Evolutionary conservation across 2,888 invertebrate species (phyloP).

Genomic region (Platycheirus rosarum): DNA sequence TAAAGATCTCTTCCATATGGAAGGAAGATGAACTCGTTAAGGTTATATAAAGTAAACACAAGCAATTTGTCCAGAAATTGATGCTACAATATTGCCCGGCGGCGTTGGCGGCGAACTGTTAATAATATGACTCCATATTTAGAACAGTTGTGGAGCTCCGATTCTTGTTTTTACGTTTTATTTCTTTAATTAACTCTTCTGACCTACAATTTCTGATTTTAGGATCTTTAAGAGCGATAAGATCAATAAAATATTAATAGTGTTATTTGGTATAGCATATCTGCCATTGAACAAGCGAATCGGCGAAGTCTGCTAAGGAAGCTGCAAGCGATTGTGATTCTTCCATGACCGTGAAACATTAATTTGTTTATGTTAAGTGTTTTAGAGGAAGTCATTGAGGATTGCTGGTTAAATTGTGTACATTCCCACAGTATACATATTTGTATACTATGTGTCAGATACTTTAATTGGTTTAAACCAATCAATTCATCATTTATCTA

Average conservation of each 20-base stretch:
- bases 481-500: no score
- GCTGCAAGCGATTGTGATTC: no score
- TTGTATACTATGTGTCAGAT: neutral
- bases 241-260: conserved; percentile 61
- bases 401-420: no score
- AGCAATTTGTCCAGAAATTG: conserved; percentile 51
- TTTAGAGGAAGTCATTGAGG: no score
- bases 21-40: conserved; percentile 37
- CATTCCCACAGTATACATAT: no score
- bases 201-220: conserved; percentile 65
- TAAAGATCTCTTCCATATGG: conserved; percentile 15
- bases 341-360: conserved; percentile 5
- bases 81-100: conserved; percentile 6
- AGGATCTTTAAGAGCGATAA: conserved; percentile 38
- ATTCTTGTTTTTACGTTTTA: neutral
- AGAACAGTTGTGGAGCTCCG: conserved; percentile 15
- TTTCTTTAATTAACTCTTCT: conserved; percentile 57
- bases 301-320: no score
- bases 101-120: neutral
- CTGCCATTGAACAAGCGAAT: no score
- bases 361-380: no score
- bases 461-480: neutral
- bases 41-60: conserved; percentile 55
- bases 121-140: conserved; percentile 42
- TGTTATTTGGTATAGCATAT: no score